Percentiles rank a stretch among this genome's conserved stretches.
phyloP scores from a whole-genome alignment of 2,888 invertebrate genomes.

The Aplocera efformata region DNA sequence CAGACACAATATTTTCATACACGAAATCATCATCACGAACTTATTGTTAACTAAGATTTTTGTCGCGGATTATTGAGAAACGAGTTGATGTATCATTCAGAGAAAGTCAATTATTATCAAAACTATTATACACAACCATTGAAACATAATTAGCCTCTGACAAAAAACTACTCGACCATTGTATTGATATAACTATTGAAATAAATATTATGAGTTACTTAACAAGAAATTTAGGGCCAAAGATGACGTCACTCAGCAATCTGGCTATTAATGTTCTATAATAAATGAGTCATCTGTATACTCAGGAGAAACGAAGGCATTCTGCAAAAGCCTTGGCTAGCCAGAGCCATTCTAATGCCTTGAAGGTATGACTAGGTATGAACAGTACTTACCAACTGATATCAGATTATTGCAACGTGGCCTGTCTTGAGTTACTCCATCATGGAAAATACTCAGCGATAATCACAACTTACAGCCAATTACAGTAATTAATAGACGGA shows the following conservation, averaged over 20 bases:
- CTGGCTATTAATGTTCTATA: background rate
- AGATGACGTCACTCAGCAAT: slow-evolving; percentile 9
- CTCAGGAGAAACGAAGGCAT: slow-evolving; percentile 28
- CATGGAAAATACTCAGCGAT: slow-evolving; percentile 1
- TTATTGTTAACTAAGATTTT: no score
- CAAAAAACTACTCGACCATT: no score
- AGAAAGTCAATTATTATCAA: no score
- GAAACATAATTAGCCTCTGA: no score
- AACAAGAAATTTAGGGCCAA: background rate
- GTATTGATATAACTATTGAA: no score
- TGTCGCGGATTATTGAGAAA: no score
- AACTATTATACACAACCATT: no score
- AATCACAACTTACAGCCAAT: slow-evolving; percentile 3
- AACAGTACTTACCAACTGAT: slow-evolving; percentile 31
- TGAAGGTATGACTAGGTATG: slow-evolving; percentile 56
- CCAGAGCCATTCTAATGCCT: slow-evolving; percentile 60
- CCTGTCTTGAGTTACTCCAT: background rate
- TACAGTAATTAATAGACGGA: no score
- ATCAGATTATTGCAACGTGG: slow-evolving; percentile 14
- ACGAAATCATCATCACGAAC: no score
- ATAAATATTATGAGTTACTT: no score
- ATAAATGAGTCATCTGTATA: slow-evolving; percentile 24
- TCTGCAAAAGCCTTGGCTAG: slow-evolving; percentile 43
- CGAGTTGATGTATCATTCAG: no score
- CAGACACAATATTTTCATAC: no score